These are phyloP conservation scores for Capromys pilorides DNA, from an alignment of 2,797 vertebrate genomes.

Conservation along the genomic window DNA sequence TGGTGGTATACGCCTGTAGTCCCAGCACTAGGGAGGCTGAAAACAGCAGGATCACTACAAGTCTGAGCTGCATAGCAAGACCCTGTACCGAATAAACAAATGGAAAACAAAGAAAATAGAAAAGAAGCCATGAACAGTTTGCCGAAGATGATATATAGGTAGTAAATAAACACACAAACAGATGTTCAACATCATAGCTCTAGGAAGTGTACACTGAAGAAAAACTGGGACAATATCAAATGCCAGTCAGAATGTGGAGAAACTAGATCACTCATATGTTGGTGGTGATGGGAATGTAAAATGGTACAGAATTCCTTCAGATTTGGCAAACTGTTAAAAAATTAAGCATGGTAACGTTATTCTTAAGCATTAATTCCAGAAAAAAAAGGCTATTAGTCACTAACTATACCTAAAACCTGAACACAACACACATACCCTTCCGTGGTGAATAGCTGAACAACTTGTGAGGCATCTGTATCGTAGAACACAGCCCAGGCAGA, in stretches of 20 bases:
- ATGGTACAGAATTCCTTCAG: neutral
- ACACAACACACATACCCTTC: neutral
- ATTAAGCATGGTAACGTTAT: neutral
- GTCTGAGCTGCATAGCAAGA: too few relatives aligned
- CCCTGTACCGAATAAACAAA: too few relatives aligned
- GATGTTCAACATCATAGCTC: neutral
- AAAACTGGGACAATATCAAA: neutral
- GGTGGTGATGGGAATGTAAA: neutral
- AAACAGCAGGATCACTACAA: too few relatives aligned
- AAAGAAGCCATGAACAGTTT: neutral
- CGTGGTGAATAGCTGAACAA: neutral
- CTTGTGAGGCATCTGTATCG: neutral
- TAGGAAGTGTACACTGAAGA: neutral
- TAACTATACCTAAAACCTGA: neutral
- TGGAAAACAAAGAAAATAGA: neutral
- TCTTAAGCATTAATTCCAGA: neutral
- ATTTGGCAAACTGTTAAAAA: conserved; percentile 11
- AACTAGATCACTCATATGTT: neutral
- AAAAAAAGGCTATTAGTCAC: neutral
- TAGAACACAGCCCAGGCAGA: neutral
- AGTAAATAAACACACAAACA: neutral
- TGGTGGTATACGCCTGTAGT: too few relatives aligned
- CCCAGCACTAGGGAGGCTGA: too few relatives aligned
- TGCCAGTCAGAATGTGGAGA: neutral
- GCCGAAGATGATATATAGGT: neutral